Evolutionary conservation across 2,797 vertebrate species (phyloP).

Genomic region (Tenualosa thibaudeaui): DNA sequence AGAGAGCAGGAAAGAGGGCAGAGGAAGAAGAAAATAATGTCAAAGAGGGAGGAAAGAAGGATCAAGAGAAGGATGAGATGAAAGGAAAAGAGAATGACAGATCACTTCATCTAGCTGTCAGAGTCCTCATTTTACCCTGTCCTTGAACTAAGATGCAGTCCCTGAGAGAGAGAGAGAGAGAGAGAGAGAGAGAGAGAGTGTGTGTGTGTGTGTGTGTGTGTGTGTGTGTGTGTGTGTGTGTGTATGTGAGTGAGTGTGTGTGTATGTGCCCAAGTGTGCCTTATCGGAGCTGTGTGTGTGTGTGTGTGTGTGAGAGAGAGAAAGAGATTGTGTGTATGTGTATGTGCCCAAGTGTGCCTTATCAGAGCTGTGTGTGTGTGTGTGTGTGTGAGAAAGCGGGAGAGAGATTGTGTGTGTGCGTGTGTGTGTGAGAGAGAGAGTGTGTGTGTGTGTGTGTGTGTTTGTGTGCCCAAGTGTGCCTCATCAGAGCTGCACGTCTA

Average conservation of each 20-base stretch:
- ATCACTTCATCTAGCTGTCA: no score
- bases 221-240: neutral
- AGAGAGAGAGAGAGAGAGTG: neutral
- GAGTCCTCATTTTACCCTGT: no score
- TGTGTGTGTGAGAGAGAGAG: neutral
- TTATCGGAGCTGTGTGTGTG: neutral
- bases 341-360: neutral
- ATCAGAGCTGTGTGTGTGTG: no score
- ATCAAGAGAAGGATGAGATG: no score
- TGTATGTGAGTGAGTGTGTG: neutral
- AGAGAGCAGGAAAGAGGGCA: no score
- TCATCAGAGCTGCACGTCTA: no score
- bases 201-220: neutral
- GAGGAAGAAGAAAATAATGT: no score
- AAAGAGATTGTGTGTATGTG: neutral
- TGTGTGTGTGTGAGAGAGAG: neutral
- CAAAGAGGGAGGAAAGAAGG: no score
- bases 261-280: neutral
- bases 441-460: neutral
- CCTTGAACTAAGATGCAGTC: no score
- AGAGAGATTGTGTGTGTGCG: conserved; percentile 2
- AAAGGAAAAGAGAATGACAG: no score
- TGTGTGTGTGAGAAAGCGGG: no score
- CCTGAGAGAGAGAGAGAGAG: neutral
- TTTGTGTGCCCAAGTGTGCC: neutral